Evolutionary conservation across 2,113 vertebrate genomes (phyloP), one percentile per base, ranked within the genome.

Genomic region (Caranx melampygus): DNA sequence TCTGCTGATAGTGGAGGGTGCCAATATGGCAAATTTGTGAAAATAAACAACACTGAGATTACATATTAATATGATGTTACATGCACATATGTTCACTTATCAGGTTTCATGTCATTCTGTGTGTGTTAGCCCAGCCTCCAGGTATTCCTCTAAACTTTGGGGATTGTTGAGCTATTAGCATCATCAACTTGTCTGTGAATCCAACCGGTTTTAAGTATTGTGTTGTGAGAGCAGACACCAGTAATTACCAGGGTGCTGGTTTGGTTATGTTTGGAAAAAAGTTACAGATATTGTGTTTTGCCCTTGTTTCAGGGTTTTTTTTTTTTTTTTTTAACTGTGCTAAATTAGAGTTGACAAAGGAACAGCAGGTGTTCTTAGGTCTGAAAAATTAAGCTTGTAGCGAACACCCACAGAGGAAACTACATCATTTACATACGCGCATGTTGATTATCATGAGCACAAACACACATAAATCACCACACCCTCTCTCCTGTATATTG

Each of bases 301-400:
- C 80, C 57, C 60, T 72, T 52, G 52, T 59, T 70, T 49, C 64
- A 16, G 44, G 57, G 26, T 1, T 26, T 37, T 42, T 26, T 37
- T 42, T 47, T 1, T 26, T 37, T 42, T 26, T 37, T 42, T 47
- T 18, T 69, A 72, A 42, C 42, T 57, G 63, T 49, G 33, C 15
- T 42, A 31, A 59, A 62, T 74, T 34, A 51, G 33, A 74, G 34
- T 71, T 71, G 78, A 76, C 42, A 64, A 51, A 35, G 58, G 78
- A 79, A 52, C 75, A 83, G 78, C 69, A 78, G 83, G 78, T 40
- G 42, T 63, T 65, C 61, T 58, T 55, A 68, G 45, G 61, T 33
- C 44, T 45, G 57, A 83, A 61, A 72, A 73, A 75, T 70, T 51
- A 67, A 63, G 57, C 44, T 44, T 52, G 57, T 40, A 77, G 37